A percentile compares a stretch with the other conserved stretches of the same genome.
phyloP scores from a whole-genome alignment of 2,797 vertebrate genomes.

The Gallirallus australis region DNA sequence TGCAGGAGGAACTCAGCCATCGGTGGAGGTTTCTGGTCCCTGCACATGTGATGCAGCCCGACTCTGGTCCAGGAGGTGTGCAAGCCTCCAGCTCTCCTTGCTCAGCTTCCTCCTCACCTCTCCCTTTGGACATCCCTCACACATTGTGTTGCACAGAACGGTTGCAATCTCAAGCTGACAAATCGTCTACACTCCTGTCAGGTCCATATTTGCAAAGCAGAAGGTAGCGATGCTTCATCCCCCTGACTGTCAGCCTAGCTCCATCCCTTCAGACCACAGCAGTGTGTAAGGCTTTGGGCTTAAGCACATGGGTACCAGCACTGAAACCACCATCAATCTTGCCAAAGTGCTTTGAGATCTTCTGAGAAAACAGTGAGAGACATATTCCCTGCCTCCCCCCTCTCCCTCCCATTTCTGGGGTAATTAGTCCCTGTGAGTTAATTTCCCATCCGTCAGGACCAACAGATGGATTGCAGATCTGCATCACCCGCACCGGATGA shows the following conservation, averaged over 20 bases:
- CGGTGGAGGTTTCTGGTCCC: background rate
- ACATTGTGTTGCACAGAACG: rapidly evolving
- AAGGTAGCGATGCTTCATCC: rapidly evolving
- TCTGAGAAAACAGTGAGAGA: background rate
- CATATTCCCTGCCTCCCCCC: rapidly evolving
- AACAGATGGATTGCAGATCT: constrained; percentile 50
- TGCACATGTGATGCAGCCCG: rapidly evolving
- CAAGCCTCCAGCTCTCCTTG: background rate
- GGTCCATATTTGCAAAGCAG: background rate
- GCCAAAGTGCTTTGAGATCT: background rate
- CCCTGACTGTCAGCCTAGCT: background rate
- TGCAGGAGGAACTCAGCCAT: rapidly evolving
- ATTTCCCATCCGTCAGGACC: background rate
- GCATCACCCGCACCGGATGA: background rate
- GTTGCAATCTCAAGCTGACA: background rate
- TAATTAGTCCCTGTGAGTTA: background rate
- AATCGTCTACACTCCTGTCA: background rate
- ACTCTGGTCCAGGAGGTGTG: background rate
- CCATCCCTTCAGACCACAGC: background rate
- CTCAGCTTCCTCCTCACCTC: background rate
- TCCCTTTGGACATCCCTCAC: background rate
- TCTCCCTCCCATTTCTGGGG: background rate
- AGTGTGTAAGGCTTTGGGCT: rapidly evolving
- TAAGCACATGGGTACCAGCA: rapidly evolving
- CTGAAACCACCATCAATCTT: background rate